Base-by-base conservation (phyloP, 1,140 invertebrate species). In the Leptinotarsa undecemlineata region DNA sequence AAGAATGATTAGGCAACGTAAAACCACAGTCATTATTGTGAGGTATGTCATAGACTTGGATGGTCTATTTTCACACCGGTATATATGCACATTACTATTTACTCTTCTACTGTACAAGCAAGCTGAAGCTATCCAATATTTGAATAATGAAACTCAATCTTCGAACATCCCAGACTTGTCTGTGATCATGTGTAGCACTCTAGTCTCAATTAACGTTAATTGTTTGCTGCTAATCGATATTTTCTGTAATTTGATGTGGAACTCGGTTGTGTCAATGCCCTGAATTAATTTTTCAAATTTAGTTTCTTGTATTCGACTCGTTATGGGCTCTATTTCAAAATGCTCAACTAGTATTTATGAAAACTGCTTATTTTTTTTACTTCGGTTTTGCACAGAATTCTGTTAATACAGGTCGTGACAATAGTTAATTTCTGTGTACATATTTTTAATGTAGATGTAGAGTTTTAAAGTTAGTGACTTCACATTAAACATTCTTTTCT, bases 391-490 rank as follows among this genome's bases (percentile, higher is more conserved):
- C 76, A 79, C 73, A 74, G 76, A 73, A 68, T 72, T 74, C 33
- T 78, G 75, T 77, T 76, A 61, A 74, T 69, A 76, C 76, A 79
- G 74, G 75, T 73, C 68, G 74, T 79, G 78, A 79, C 78, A 79
- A 79, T 79, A 79, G 78, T 77, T 77, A 77, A 73, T 77, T 79
- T 77, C 42, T 61, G 74, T 79, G 78, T 79, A 79, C 71, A 79
- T 79, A 79, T 72, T 72, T 42, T 72, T 72, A 72, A 72, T 74
- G 14, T 70, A 70, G 68, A 57, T 75, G 71, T 79, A 79, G 77
- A 71, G 68, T 76, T 64, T 79, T 71, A 77, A 61, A 63, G 21
- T 77, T 73, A 73, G 60, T 72, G 51, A 70, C 73, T 77, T 73
- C 74, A 76, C 42, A 61, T 15, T 79, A 75, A 68, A 63, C 68